Conservation (phyloP, 2,888 invertebrate species). For the Amphipoea lucens region DNA sequence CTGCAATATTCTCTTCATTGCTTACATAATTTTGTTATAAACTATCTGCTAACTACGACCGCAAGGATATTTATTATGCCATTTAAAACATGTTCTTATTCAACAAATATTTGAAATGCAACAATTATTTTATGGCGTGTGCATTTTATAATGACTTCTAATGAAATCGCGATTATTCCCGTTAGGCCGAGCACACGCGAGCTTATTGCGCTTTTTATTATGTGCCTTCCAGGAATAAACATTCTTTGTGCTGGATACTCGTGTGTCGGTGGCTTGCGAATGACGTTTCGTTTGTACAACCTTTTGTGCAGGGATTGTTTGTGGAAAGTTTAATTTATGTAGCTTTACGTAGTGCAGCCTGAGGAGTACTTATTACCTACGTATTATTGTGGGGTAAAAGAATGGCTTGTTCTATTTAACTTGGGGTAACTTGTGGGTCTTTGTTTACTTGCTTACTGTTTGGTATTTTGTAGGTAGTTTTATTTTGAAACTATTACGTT, state of each 20-base stretch:
- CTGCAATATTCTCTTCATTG: not conserved
- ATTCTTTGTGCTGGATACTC: conserved; percentile 57
- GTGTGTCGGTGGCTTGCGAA: conserved; percentile 52
- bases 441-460: conserved; percentile 26
- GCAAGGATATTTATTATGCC: not conserved
- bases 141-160: conserved; percentile 61
- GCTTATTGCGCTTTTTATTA: conserved; percentile 58
- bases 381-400: conserved; percentile 4
- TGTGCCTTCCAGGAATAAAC: conserved; percentile 58
- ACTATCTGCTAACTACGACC: not conserved
- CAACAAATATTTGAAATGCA: conserved; percentile 51
- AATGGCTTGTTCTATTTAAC: conserved; percentile 19
- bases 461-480: not conserved
- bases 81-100: conserved; percentile 32
- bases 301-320: conserved; percentile 52
- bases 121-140: conserved; percentile 63
- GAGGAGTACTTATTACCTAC: conserved; percentile 8
- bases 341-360: conserved; percentile 27
- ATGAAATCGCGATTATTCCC: conserved; percentile 64
- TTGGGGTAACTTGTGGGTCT: conserved; percentile 1
- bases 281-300: conserved; percentile 47
- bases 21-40: not conserved
- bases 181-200: conserved; percentile 57
- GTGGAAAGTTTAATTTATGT: conserved; percentile 55
- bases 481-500: conserved; percentile 8